Percentiles rank a stretch among this genome's conserved stretches.
phyloP scores from a whole-genome alignment of 2,113 vertebrate species.

The Melanostigma gelatinosum region DNA sequence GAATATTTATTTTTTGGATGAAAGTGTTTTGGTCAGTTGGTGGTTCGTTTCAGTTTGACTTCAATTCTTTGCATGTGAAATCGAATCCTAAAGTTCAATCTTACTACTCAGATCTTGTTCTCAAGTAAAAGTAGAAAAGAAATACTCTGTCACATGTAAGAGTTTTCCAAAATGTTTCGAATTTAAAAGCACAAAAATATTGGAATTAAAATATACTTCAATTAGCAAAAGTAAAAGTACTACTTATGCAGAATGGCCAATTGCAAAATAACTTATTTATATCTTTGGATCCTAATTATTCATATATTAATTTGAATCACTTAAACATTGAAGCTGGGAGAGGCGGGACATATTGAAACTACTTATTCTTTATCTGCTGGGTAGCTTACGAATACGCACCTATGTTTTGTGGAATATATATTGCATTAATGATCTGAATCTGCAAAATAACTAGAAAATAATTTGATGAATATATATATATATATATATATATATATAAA shows the following conservation, averaged over 20 bases:
- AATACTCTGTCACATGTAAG: background rate
- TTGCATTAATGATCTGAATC: background rate
- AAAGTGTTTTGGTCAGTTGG: slow-evolving; percentile 15
- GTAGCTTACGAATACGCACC: background rate
- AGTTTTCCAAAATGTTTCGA: background rate
- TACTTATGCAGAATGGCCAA: background rate
- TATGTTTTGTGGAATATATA: background rate
- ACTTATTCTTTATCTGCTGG: background rate
- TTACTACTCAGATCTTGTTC: background rate
- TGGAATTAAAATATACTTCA: background rate
- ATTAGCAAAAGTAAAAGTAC: background rate
- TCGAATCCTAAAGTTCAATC: background rate
- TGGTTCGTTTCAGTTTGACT: slow-evolving; percentile 16
- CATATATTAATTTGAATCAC: background rate
- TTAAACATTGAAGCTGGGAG: background rate
- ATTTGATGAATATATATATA: too few species aligned
- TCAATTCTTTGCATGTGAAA: slow-evolving; percentile 9
- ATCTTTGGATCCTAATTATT: background rate
- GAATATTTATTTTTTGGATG: slow-evolving; percentile 27
- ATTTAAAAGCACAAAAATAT: background rate
- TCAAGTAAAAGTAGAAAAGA: background rate
- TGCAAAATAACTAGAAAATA: background rate
- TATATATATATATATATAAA: too few species aligned
- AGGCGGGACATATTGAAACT: background rate
- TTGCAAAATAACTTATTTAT: background rate